phyloP scores from a whole-genome alignment of 2,888 invertebrate species.

The Drosophila peninsularis region DNA sequence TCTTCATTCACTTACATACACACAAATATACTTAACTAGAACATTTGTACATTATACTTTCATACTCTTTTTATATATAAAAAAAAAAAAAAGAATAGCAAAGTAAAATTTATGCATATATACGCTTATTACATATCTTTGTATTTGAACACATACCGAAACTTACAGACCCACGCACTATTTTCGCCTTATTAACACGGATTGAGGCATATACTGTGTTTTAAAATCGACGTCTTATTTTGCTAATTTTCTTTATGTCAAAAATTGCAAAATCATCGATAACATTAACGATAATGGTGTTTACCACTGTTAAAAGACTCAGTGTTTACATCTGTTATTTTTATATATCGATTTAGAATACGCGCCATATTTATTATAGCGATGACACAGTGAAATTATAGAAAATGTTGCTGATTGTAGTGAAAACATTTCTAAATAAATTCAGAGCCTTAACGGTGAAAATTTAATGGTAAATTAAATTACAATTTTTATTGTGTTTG shows the following conservation, averaged over 20 bases:
- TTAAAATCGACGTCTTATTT: slow-evolving; percentile 8
- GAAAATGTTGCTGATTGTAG: neutral
- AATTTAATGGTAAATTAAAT: too few relatives aligned
- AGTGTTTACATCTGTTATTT: neutral
- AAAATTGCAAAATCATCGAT: slow-evolving; percentile 23
- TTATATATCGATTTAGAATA: neutral
- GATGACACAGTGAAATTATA: neutral
- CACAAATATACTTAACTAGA: too few relatives aligned
- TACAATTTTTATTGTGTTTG: too few relatives aligned
- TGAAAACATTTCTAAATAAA: neutral
- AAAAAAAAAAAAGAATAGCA: too few relatives aligned
- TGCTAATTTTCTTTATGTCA: slow-evolving; percentile 7
- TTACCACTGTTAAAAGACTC: neutral
- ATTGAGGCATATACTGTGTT: neutral
- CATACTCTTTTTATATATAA: too few relatives aligned
- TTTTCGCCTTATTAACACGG: neutral
- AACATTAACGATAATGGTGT: neutral
- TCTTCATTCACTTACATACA: slow-evolving; percentile 2
- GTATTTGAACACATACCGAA: too few relatives aligned
- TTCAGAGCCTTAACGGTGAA: neutral
- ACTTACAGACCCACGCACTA: neutral
- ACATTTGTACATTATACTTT: too few relatives aligned
- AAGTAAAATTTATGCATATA: neutral
- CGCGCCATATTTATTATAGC: neutral
- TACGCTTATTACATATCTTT: neutral